Evolutionary conservation across 2,797 vertebrate species (phyloP).

Genomic region (Oreonectes daqikongensis): DNA sequence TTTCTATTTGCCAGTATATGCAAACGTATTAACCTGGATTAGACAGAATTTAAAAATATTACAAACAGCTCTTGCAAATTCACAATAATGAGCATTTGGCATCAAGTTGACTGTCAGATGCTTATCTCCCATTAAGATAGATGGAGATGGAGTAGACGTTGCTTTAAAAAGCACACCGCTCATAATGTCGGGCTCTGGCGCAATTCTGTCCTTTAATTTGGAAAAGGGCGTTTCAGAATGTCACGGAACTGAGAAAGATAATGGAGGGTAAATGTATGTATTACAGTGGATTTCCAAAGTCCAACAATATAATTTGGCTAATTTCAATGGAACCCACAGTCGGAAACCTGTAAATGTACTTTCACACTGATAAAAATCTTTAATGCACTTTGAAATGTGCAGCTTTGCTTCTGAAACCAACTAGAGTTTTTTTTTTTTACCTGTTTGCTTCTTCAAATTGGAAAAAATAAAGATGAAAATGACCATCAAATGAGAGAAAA

Average conservation of each 20-base stretch:
- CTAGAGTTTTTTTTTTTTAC: neutral
- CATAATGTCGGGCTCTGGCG: slow-evolving; percentile 77
- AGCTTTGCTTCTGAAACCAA: slow-evolving; percentile 2
- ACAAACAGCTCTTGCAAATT: slow-evolving; percentile 27
- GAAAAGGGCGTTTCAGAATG: slow-evolving; percentile 75
- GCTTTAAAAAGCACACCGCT: slow-evolving; percentile 61
- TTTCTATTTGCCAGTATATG: neutral
- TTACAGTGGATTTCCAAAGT: slow-evolving; percentile 68
- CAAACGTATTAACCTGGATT: neutral
- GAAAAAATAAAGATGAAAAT: too few species aligned
- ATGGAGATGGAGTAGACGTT: slow-evolving; percentile 58
- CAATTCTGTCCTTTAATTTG: slow-evolving; percentile 79
- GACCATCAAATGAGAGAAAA: neutral
- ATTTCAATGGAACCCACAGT: slow-evolving; percentile 73
- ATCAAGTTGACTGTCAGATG: slow-evolving; percentile 46
- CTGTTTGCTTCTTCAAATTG: neutral
- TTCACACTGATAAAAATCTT: slow-evolving; percentile 54
- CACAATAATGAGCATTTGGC: slow-evolving; percentile 45
- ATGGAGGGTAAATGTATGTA: slow-evolving; percentile 78
- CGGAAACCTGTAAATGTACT: slow-evolving; percentile 58
- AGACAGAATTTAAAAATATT: slow-evolving; percentile 4
- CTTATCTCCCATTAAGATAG: slow-evolving; percentile 62
- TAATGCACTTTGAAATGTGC: slow-evolving; percentile 29
- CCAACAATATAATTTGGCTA: slow-evolving; percentile 79
- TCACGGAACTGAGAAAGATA: slow-evolving; percentile 72